Percentiles rank a stretch among this genome's conserved stretches.
phyloP scores from a whole-genome alignment of 1,140 invertebrate species.

The Drosophila dunni region DNA sequence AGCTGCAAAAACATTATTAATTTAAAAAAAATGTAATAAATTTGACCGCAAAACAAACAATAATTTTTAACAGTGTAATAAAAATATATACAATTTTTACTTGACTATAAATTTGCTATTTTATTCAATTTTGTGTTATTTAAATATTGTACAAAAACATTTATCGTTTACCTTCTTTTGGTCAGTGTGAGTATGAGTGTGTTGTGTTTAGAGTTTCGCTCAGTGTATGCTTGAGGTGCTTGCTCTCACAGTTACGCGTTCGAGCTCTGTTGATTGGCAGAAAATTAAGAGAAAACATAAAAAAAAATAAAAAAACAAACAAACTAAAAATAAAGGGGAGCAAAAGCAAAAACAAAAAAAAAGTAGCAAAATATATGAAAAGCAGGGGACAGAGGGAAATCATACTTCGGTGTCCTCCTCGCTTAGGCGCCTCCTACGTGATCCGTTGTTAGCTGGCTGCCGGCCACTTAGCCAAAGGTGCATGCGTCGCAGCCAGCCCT shows the following conservation, averaged over 20 bases:
- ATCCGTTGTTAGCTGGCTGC: conserved; percentile 30
- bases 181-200: conserved; percentile 13
- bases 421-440: conserved; percentile 43
- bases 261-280: conserved; percentile 52
- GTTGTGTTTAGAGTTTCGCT: conserved; percentile 15
- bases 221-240: conserved; percentile 17
- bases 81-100: too few species aligned
- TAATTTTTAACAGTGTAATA: too few species aligned
- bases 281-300: conserved; percentile 37
- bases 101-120: not conserved
- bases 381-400: conserved; percentile 35
- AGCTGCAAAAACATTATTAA: too few species aligned
- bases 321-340: not conserved
- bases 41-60: too few species aligned
- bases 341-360: not conserved
- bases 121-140: not conserved
- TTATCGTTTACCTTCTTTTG: conserved; percentile 5
- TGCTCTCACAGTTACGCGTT: conserved; percentile 50
- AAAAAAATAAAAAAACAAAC: conserved; percentile 32
- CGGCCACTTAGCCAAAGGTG: conserved; percentile 35
- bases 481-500: conserved; percentile 61
- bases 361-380: not conserved
- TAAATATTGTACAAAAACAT: not conserved
- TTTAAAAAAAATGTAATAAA: too few species aligned
- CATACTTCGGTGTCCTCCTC: conserved; percentile 78